phyloP scores from a whole-genome alignment of 1,140 invertebrate genomes.

The Camponotus floridanus region DNA sequence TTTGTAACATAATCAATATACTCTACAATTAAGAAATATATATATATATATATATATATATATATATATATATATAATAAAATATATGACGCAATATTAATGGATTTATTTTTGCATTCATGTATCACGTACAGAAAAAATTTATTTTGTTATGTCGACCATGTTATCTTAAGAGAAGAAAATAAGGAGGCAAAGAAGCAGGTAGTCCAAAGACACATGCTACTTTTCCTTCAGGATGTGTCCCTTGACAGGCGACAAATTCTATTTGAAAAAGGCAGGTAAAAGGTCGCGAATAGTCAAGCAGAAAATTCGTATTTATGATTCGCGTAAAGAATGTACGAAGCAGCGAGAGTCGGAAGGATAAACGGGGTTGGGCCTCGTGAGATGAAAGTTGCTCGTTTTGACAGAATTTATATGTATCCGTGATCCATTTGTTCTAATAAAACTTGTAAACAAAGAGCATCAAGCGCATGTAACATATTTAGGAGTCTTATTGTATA shows the following conservation, averaged over 20 bases:
- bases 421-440: constrained; percentile 70
- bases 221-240: background rate
- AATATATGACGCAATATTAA: background rate
- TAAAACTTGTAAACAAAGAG: constrained; percentile 62
- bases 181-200: background rate
- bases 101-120: background rate
- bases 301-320: constrained; percentile 72
- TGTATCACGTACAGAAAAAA: background rate
- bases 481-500: constrained; percentile 7
- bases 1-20: too few relatives aligned
- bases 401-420: constrained; percentile 58
- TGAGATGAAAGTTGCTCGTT: constrained; percentile 44
- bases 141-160: background rate
- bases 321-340: constrained; percentile 62
- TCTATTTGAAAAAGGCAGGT: constrained; percentile 25
- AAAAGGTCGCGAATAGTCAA: constrained; percentile 35
- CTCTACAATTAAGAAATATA: too few relatives aligned
- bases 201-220: constrained; percentile 6
- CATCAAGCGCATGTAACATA: background rate
- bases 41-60: too few relatives aligned
- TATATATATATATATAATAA: too few relatives aligned
- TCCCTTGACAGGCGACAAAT: constrained; percentile 48
- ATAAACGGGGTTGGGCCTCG: constrained; percentile 21
- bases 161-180: background rate
- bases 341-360: constrained; percentile 43